These are phyloP conservation scores for Xenus cinereus DNA, from an alignment of 2,113 vertebrate genomes.

Conservation along the genomic window DNA sequence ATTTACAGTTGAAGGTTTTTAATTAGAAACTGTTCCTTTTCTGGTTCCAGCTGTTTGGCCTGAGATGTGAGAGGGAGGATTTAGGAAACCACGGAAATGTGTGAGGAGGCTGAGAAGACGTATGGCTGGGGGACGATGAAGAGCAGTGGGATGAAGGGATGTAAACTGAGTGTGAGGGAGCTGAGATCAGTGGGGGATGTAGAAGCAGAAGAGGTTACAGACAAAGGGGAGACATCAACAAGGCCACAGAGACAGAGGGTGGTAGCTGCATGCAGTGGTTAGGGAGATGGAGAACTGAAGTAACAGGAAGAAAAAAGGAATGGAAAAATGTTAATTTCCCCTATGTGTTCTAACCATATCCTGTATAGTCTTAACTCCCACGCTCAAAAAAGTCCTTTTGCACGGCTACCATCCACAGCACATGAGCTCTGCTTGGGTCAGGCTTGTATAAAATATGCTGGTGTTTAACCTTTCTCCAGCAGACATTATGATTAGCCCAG, in stretches of 20 bases:
- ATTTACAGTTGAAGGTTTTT: background rate
- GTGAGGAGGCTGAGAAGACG: background rate
- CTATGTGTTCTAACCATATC: background rate
- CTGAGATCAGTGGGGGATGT: background rate
- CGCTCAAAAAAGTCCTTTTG: background rate
- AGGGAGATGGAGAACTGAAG: background rate
- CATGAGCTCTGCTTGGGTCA: background rate
- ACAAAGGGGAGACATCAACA: background rate
- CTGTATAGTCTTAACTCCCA: background rate
- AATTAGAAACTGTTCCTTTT: background rate
- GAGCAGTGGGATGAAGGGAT: background rate
- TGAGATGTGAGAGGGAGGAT: background rate
- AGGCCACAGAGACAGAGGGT: background rate
- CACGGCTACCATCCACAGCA: background rate
- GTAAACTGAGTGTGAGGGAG: background rate
- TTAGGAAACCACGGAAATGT: background rate
- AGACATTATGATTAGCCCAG: constrained; percentile 1
- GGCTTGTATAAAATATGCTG: background rate
- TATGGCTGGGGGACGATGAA: background rate
- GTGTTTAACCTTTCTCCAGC: constrained; percentile 2
- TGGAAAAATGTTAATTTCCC: background rate
- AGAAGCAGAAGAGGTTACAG: background rate
- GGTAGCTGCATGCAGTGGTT: background rate
- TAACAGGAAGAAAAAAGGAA: background rate
- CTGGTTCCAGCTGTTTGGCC: background rate